Percentiles rank a stretch among this genome's conserved stretches.
These are phyloP conservation scores for Syngnathus acus DNA, from an alignment of 2,797 vertebrate species.

Conservation along the genomic window DNA sequence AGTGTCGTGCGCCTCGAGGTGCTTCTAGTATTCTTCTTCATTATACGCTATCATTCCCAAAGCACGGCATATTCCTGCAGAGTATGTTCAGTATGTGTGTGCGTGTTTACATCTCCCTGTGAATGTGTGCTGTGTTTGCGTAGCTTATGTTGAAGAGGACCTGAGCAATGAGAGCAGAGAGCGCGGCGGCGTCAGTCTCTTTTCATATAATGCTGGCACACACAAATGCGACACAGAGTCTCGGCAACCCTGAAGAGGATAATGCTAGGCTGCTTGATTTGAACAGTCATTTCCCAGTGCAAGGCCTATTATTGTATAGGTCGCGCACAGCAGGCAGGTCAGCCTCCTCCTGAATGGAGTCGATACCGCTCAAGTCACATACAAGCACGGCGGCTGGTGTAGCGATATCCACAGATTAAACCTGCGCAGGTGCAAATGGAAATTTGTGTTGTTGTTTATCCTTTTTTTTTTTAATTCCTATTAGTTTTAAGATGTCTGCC, in stretches of 20 bases:
- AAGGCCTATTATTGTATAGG: conserved; percentile 62
- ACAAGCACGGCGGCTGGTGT: conserved; percentile 34
- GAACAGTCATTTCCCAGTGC: conserved; percentile 53
- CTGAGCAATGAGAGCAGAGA: conserved; percentile 14
- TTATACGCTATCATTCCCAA: conserved; percentile 22
- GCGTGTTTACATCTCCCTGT: conserved; percentile 17
- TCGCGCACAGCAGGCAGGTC: conserved; percentile 57
- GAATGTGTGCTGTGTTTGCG: conserved; percentile 23
- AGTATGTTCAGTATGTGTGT: conserved; percentile 13
- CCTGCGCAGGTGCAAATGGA: conserved; percentile 25
- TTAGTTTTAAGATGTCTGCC: conserved; percentile 31
- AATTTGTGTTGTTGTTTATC: conserved; percentile 24
- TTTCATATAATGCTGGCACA: neutral
- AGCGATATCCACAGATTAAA: conserved; percentile 27
- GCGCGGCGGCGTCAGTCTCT: neutral
- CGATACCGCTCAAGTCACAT: conserved; percentile 30
- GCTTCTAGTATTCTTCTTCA: conserved; percentile 8
- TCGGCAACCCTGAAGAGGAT: conserved; percentile 58
- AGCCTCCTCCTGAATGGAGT: conserved; percentile 52
- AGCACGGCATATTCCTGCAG: conserved; percentile 14
- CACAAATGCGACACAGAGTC: conserved; percentile 5
- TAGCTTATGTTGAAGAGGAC: conserved; percentile 16
- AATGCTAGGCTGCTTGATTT: conserved; percentile 63
- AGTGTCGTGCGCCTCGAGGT: neutral
- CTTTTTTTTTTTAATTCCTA: neutral